These are phyloP conservation scores for Gila robusta DNA, from an alignment of 2,797 vertebrate species.

Conservation along the genomic window DNA sequence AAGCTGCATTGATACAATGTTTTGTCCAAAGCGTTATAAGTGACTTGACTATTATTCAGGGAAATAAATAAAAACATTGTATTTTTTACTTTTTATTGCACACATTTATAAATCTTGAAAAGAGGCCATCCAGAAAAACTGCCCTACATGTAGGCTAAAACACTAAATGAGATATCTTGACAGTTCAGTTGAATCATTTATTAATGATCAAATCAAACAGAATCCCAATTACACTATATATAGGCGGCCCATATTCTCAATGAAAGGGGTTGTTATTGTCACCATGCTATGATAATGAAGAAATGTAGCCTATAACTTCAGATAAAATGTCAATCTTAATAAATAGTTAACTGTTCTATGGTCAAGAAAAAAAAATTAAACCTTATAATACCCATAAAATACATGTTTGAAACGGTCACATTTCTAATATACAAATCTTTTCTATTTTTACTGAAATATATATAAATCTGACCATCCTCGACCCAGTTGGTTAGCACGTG, in stretches of 20 bases:
- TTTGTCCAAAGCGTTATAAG: too few species aligned
- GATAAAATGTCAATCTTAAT: neutral
- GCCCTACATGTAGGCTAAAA: neutral
- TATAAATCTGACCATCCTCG: neutral
- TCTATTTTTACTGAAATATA: neutral
- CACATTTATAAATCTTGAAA: neutral
- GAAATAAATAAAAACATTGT: too few species aligned
- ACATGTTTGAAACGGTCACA: neutral
- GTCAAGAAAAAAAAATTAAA: neutral
- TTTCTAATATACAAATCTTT: too few species aligned
- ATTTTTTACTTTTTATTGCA: neutral
- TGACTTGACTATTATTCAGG: too few species aligned
- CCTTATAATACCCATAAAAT: neutral
- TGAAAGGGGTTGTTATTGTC: neutral
- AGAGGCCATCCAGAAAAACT: neutral
- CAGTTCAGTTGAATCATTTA: neutral
- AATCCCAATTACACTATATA: neutral
- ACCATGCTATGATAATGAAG: neutral
- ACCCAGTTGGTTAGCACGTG: too few species aligned
- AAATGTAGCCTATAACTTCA: neutral
- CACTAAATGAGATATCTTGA: neutral
- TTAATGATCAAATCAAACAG: neutral
- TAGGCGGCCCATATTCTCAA: neutral
- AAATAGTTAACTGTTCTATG: neutral
- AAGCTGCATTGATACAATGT: too few species aligned